A percentile compares a stretch with the other conserved stretches of the same genome.
phyloP scores from a whole-genome alignment of 2,797 vertebrate genomes.

The Sebastes iracundus region DNA sequence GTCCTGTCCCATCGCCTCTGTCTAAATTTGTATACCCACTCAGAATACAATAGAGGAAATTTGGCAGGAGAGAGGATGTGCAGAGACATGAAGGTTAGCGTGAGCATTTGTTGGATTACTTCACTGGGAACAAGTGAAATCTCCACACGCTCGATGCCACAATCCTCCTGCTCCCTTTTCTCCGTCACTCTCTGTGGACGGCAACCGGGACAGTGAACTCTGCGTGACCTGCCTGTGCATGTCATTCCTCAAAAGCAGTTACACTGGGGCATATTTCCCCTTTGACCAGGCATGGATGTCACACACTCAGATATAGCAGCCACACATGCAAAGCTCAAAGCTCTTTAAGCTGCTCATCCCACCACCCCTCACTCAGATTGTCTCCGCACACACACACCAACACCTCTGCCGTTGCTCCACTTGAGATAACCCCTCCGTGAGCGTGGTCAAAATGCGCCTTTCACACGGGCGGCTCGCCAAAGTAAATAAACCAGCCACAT shows the following conservation, averaged over 20 bases:
- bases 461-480: slow-evolving; percentile 78
- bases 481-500: slow-evolving; percentile 83
- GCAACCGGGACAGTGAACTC: slow-evolving; percentile 67
- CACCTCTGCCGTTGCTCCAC: slow-evolving; percentile 49
- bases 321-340: slow-evolving; percentile 26
- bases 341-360: slow-evolving; percentile 32
- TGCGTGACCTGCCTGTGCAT: slow-evolving; percentile 70
- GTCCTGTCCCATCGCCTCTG: slow-evolving; percentile 2
- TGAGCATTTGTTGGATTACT: slow-evolving; percentile 57
- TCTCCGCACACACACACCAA: slow-evolving; percentile 22
- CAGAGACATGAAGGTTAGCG: slow-evolving; percentile 51
- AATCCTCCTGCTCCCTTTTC: slow-evolving; percentile 40
- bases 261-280: slow-evolving; percentile 53
- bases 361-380: background rate
- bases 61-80: slow-evolving; percentile 28
- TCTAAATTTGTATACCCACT: slow-evolving; percentile 31
- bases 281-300: slow-evolving; percentile 60
- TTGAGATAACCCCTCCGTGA: slow-evolving; percentile 52
- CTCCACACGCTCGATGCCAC: slow-evolving; percentile 11
- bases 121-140: slow-evolving; percentile 61
- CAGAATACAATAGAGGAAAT: slow-evolving; percentile 38
- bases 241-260: slow-evolving; percentile 72
- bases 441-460: slow-evolving; percentile 68
- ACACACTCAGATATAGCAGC: slow-evolving; percentile 37
- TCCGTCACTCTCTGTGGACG: slow-evolving; percentile 11